phyloP scores from a whole-genome alignment of 2,113 vertebrate species.

The crab-eating macaque (Macaca fascicularis) region DNA sequence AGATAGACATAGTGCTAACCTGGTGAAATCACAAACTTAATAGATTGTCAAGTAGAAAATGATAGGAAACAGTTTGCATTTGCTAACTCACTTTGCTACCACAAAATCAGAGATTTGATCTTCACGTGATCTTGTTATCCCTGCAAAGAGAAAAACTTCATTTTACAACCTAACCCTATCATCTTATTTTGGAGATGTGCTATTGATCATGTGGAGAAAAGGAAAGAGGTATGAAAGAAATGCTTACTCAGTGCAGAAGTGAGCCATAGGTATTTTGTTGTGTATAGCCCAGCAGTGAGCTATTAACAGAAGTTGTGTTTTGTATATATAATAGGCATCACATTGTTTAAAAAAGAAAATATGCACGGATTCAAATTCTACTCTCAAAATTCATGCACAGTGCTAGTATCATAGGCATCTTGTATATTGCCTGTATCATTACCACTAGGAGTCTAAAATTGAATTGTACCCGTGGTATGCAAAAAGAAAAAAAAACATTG shows the following conservation, averaged over 20 bases:
- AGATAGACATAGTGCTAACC: not conserved
- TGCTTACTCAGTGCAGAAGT: not conserved
- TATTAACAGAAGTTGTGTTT: not conserved
- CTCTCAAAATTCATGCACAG: not conserved
- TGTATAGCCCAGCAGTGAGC: not conserved
- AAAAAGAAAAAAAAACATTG: not conserved
- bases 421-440: not conserved
- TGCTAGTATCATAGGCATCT: not conserved
- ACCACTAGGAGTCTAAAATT: not conserved
- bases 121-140: not conserved
- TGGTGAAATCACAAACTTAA: conserved; percentile 44
- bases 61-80: conserved; percentile 35
- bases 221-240: not conserved
- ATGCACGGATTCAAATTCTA: not conserved
- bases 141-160: conserved; percentile 1
- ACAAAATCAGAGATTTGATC: conserved; percentile 32
- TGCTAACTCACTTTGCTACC: conserved; percentile 33
- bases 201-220: not conserved
- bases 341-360: not conserved
- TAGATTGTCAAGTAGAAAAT: conserved; percentile 54
- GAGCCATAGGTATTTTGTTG: not conserved
- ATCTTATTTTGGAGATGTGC: conserved; percentile 4
- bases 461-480: not conserved
- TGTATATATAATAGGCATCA: not conserved
- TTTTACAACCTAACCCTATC: not conserved